A percentile compares a stretch with the other conserved stretches of the same genome.
Evolutionary conservation across 2,113 vertebrate genomes (phyloP).

Genomic region (Gasterosteus nipponicus): DNA sequence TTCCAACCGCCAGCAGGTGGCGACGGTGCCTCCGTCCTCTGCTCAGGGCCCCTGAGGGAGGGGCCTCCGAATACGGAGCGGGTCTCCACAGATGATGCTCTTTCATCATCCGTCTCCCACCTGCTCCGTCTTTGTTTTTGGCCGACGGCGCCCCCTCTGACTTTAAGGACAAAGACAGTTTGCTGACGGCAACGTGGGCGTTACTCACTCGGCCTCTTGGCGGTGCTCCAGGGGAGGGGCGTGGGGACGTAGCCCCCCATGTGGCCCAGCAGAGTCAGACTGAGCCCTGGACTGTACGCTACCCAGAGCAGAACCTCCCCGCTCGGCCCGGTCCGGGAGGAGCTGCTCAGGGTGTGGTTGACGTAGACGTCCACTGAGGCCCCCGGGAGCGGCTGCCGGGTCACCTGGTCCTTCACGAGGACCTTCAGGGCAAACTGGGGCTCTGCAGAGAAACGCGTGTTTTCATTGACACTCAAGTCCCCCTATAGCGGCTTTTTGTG

Average conservation of each 20-base stretch:
- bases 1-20: slow-evolving; percentile 58
- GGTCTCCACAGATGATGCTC: slow-evolving; percentile 32
- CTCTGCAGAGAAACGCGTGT: slow-evolving; percentile 69
- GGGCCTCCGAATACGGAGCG: slow-evolving; percentile 33
- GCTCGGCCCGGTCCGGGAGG: slow-evolving; percentile 78
- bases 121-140: slow-evolving; percentile 28
- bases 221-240: slow-evolving; percentile 89
- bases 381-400: slow-evolving; percentile 85
- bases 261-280: slow-evolving; percentile 87
- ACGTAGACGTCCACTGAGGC: slow-evolving; percentile 88
- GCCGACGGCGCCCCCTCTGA: slow-evolving; percentile 7
- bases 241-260: slow-evolving; percentile 90
- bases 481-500: neutral
- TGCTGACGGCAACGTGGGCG: neutral
- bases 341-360: slow-evolving; percentile 87
- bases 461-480: neutral
- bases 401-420: slow-evolving; percentile 89
- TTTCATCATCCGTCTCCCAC: slow-evolving; percentile 15
- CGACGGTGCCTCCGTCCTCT: neutral
- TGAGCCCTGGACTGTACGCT: slow-evolving; percentile 82
- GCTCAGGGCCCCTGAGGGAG: slow-evolving; percentile 59
- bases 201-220: slow-evolving; percentile 89
- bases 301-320: slow-evolving; percentile 88
- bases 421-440: slow-evolving; percentile 88
- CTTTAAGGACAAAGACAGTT: slow-evolving; percentile 62